These are phyloP conservation scores for Arrhopalites spinosus DNA, from an alignment of 2,888 invertebrate genomes.

Conservation along the genomic window DNA sequence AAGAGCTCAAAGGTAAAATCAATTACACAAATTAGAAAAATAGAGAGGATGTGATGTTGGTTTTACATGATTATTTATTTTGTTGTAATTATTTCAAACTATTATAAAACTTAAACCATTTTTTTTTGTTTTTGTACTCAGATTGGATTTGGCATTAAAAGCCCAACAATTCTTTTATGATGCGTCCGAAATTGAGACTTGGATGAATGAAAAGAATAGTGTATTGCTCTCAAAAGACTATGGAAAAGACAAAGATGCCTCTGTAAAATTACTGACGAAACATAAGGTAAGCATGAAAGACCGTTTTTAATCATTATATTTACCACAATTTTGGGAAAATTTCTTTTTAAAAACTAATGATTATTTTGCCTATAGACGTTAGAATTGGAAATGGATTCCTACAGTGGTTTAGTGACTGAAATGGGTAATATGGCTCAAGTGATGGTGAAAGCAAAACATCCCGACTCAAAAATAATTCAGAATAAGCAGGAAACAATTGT, in stretches of 20 bases:
- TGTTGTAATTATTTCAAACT: too few species aligned
- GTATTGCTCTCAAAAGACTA: slow-evolving; percentile 81
- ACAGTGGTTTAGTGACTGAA: slow-evolving; percentile 87
- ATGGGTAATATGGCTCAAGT: slow-evolving; percentile 85
- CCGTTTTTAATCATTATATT: neutral
- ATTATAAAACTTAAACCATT: too few species aligned
- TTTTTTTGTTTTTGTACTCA: too few species aligned
- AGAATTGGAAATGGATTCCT: slow-evolving; percentile 87
- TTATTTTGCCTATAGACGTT: slow-evolving; percentile 68
- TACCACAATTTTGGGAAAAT: neutral
- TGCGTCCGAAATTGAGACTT: slow-evolving; percentile 88
- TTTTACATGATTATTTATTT: too few species aligned
- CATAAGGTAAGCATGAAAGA: slow-evolving; percentile 68
- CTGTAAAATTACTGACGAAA: slow-evolving; percentile 89
- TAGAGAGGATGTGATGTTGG: too few species aligned
- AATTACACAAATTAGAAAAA: too few species aligned
- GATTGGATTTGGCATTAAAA: slow-evolving; percentile 83
- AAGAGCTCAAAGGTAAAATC: slow-evolving; percentile 73
- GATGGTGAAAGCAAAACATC: slow-evolving; percentile 80
- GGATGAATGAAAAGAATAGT: slow-evolving; percentile 86
- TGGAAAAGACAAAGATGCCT: slow-evolving; percentile 86
- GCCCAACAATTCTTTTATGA: slow-evolving; percentile 87
- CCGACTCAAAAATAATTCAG: slow-evolving; percentile 79
- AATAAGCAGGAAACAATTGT: slow-evolving; percentile 76
- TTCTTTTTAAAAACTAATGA: neutral